A percentile compares a stretch with the other conserved stretches of the same genome.
phyloP scores from a whole-genome alignment of 2,113 vertebrate species.

The Heliornis fulica region DNA sequence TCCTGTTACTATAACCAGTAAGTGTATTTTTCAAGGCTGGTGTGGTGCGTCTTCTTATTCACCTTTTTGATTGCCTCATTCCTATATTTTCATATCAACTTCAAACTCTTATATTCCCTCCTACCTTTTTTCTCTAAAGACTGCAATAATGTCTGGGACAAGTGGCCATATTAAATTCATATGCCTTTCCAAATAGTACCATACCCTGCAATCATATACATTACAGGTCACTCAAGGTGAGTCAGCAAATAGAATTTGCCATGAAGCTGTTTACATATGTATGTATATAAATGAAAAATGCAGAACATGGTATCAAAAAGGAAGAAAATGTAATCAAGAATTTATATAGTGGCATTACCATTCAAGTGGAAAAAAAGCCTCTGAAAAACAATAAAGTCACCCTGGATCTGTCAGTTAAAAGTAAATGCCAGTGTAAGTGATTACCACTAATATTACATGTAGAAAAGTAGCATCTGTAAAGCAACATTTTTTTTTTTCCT shows the following conservation, averaged over 20 bases:
- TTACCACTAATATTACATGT: neutral
- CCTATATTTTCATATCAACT: neutral
- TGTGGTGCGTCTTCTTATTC: neutral
- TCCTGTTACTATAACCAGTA: neutral
- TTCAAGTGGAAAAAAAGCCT: slow-evolving; percentile 52
- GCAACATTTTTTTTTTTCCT: neutral
- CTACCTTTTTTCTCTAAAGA: neutral
- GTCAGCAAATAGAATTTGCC: slow-evolving; percentile 7
- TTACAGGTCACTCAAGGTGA: slow-evolving; percentile 50
- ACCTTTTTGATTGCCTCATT: neutral
- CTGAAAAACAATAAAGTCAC: slow-evolving; percentile 25
- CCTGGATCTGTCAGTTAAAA: slow-evolving; percentile 20
- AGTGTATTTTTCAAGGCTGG: neutral
- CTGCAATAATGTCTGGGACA: slow-evolving; percentile 16
- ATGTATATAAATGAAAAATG: slow-evolving; percentile 51
- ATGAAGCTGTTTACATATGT: slow-evolving; percentile 42
- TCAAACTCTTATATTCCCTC: neutral
- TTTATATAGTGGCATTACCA: slow-evolving; percentile 33
- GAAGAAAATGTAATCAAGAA: slow-evolving; percentile 58
- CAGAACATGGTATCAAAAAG: slow-evolving; percentile 21
- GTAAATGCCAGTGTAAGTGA: neutral
- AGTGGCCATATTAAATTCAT: neutral
- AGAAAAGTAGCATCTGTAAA: neutral
- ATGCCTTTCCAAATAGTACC: neutral
- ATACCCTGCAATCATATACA: slow-evolving; percentile 8